These are phyloP conservation scores for Chouioia cunea DNA, from an alignment of 2,888 invertebrate species.

Conservation along the genomic window DNA sequence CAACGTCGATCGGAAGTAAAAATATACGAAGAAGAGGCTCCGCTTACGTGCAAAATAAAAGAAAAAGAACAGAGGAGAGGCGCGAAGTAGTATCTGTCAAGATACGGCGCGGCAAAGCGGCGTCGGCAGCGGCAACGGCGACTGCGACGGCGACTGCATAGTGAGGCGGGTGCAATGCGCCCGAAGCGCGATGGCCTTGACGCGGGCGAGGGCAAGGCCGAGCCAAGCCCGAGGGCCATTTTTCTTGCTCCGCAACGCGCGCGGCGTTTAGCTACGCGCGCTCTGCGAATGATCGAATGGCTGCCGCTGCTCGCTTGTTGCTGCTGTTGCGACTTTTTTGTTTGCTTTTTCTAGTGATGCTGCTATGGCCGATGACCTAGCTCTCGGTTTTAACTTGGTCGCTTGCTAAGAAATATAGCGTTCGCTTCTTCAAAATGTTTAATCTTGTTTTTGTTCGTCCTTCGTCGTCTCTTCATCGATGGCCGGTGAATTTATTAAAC, in stretches of 20 bases:
- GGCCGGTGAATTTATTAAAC: too few relatives aligned
- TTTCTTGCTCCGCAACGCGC: conserved; percentile 48
- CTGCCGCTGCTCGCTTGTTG: conserved; percentile 42
- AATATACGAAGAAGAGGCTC: too few relatives aligned
- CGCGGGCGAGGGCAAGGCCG: conserved; percentile 68
- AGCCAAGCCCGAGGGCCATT: conserved; percentile 59
- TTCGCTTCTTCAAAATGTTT: too few relatives aligned
- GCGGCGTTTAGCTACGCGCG: not conserved
- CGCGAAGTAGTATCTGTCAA: conserved; percentile 45
- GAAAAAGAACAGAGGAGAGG: too few relatives aligned
- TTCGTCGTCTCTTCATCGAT: too few relatives aligned
- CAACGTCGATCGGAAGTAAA: too few relatives aligned
- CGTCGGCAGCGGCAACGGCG: conserved; percentile 1
- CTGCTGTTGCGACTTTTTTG: conserved; percentile 42
- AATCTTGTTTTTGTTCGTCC: too few relatives aligned
- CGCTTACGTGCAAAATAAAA: too few relatives aligned
- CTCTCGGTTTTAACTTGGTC: too few relatives aligned
- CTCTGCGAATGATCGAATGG: conserved; percentile 4
- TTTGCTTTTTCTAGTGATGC: too few relatives aligned
- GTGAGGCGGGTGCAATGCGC: conserved; percentile 64
- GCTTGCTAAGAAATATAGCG: too few relatives aligned
- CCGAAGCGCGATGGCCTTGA: conserved; percentile 65
- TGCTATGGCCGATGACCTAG: too few relatives aligned
- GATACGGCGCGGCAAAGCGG: conserved; percentile 27
- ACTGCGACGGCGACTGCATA: not conserved